A percentile compares a stretch with the other conserved stretches of the same genome.
These are phyloP conservation scores for Sesia apiformis DNA, from an alignment of 2,888 invertebrate genomes.

Conservation along the genomic window DNA sequence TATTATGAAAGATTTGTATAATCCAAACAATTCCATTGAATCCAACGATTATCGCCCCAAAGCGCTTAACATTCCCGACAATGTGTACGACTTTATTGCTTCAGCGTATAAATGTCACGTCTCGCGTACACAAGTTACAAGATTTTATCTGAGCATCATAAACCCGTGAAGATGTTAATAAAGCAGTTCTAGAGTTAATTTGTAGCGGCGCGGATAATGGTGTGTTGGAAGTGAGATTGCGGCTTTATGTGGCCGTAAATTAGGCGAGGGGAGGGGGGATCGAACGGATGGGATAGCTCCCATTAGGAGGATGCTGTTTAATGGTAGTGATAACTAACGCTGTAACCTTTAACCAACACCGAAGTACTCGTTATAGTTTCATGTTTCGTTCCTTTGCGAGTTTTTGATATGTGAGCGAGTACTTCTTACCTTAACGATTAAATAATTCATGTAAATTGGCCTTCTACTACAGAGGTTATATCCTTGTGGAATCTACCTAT, in stretches of 20 bases:
- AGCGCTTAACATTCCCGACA: not conserved
- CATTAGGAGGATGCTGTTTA: slow-evolving; percentile 1
- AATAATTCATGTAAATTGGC: too few species aligned
- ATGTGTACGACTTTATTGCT: not conserved
- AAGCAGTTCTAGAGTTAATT: slow-evolving; percentile 40
- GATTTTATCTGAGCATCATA: slow-evolving; percentile 1
- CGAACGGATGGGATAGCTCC: slow-evolving; percentile 1
- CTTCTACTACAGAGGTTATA: too few species aligned
- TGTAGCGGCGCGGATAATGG: slow-evolving; percentile 35
- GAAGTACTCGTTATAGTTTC: too few species aligned
- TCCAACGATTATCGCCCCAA: too few species aligned
- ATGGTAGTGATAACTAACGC: slow-evolving; percentile 2
- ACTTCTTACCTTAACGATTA: too few species aligned
- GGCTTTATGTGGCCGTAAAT: slow-evolving; percentile 42
- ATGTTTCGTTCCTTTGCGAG: not conserved
- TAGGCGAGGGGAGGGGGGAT: slow-evolving; percentile 9
- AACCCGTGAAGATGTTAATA: slow-evolving; percentile 25
- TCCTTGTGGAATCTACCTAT: too few species aligned
- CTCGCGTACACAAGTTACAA: not conserved
- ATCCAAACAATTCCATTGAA: too few species aligned
- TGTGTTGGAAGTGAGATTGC: slow-evolving; percentile 39
- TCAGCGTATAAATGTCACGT: not conserved
- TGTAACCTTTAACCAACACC: too few species aligned
- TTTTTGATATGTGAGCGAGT: not conserved
- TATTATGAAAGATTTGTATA: too few species aligned